Percentiles rank a stretch among this genome's conserved stretches.
phyloP scores from a whole-genome alignment of 2,113 vertebrate species.

The Seriola rivoliana region DNA sequence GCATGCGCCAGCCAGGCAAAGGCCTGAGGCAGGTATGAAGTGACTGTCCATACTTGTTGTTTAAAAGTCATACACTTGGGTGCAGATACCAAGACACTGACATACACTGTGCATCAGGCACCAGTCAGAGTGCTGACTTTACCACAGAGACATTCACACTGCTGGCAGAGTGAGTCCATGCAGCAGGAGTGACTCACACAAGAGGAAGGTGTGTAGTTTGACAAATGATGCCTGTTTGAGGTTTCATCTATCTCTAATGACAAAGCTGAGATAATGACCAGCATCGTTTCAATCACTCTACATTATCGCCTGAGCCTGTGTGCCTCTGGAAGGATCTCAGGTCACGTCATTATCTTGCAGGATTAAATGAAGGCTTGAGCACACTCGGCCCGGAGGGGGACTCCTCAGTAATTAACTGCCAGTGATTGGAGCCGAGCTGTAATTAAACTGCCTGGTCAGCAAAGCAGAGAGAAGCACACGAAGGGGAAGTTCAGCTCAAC shows the following conservation, averaged over 20 bases:
- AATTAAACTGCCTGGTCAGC: conserved; percentile 60
- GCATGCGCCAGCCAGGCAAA: too few species aligned
- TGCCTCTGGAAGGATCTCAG: conserved; percentile 30
- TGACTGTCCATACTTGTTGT: too few species aligned
- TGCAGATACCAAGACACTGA: conserved; percentile 49
- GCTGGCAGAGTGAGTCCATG: conserved; percentile 9
- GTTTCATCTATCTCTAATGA: conserved; percentile 42
- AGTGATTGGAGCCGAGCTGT: conserved; percentile 53
- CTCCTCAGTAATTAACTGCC: conserved; percentile 63
- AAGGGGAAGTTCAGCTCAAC: conserved; percentile 14
- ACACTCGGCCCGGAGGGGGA: conserved; percentile 36
- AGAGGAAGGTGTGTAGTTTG: background rate
- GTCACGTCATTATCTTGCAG: conserved; percentile 44
- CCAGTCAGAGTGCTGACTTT: conserved; percentile 2
- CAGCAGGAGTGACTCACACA: conserved; percentile 42
- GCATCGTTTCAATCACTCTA: conserved; percentile 35
- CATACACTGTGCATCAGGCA: conserved; percentile 31
- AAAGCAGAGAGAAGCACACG: conserved; percentile 15
- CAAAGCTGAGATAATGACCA: conserved; percentile 34
- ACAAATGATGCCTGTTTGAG: background rate
- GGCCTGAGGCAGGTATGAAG: too few species aligned
- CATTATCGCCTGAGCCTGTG: conserved; percentile 6
- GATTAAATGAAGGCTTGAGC: conserved; percentile 56
- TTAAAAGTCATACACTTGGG: background rate
- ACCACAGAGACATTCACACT: conserved; percentile 34